phyloP scores from a whole-genome alignment of 2,797 vertebrate species.

The Podarcis siculus region DNA sequence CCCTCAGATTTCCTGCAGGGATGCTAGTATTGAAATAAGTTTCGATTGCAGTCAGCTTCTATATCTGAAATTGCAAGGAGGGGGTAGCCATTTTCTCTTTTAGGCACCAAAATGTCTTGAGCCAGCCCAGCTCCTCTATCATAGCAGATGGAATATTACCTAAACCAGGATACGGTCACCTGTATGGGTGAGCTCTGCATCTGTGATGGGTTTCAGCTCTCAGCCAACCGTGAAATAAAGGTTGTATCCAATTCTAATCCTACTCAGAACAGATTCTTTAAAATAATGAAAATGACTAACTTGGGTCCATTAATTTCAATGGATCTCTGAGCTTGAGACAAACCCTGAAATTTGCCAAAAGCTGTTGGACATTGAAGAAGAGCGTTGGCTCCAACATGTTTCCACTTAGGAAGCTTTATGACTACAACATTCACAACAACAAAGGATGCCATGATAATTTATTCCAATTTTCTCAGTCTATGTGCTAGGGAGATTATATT shows the following conservation, averaged over 20 bases:
- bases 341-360: not conserved
- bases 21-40: no score
- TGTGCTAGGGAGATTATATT: not conserved
- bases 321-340: no score
- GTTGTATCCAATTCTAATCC: no score
- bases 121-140: not conserved
- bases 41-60: no score
- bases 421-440: not conserved
- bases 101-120: no score
- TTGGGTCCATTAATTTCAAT: no score
- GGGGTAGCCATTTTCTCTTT: no score
- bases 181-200: not conserved
- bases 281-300: no score
- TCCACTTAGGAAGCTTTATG: constrained; percentile 15
- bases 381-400: constrained; percentile 1
- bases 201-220: not conserved
- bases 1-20: no score
- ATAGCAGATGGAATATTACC: not conserved
- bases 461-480: not conserved
- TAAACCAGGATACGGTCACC: not conserved
- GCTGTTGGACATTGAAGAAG: constrained; percentile 12
- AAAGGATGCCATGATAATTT: not conserved
- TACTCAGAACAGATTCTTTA: no score
- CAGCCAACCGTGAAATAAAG: not conserved
- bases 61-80: no score